These are phyloP conservation scores for Choristoneura rosaceana DNA, from an alignment of 2,888 invertebrate genomes.

Conservation along the genomic window DNA sequence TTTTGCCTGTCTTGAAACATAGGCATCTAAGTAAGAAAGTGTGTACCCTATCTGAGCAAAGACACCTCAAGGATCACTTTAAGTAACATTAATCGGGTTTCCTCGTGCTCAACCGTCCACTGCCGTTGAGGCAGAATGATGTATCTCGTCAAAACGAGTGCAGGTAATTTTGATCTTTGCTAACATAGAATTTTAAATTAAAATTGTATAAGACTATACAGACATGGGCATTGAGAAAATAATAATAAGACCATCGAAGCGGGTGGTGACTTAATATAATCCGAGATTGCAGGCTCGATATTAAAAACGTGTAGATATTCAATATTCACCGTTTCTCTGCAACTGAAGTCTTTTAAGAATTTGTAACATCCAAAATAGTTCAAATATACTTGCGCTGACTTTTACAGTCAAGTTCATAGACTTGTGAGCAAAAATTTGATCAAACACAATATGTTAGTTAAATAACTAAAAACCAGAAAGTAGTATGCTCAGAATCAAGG, in stretches of 20 bases:
- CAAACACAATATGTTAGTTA: too few species aligned
- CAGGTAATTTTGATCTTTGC: conserved; percentile 23
- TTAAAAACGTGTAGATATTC: conserved; percentile 3
- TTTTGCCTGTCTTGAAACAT: conserved; percentile 63
- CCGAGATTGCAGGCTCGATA: conserved; percentile 10
- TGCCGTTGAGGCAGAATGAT: conserved; percentile 35
- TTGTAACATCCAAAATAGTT: not conserved
- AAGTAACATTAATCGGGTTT: conserved; percentile 84
- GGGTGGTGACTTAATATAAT: not conserved
- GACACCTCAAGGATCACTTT: conserved; percentile 73
- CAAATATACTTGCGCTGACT: too few species aligned
- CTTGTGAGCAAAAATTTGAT: too few species aligned
- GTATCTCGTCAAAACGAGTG: conserved; percentile 32
- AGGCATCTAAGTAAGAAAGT: conserved; percentile 80
- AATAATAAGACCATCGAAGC: not conserved
- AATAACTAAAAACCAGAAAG: too few species aligned
- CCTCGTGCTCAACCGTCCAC: conserved; percentile 48
- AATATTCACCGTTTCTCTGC: not conserved
- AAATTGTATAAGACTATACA: conserved; percentile 1
- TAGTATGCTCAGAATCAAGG: too few species aligned
- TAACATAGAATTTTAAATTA: not conserved
- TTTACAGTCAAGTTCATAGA: too few species aligned
- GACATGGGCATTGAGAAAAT: not conserved
- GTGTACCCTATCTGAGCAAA: conserved; percentile 73
- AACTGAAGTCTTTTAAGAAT: not conserved